Conservation (phyloP, 2,888 invertebrate species). For the Pachycephus smyrnensis region DNA sequence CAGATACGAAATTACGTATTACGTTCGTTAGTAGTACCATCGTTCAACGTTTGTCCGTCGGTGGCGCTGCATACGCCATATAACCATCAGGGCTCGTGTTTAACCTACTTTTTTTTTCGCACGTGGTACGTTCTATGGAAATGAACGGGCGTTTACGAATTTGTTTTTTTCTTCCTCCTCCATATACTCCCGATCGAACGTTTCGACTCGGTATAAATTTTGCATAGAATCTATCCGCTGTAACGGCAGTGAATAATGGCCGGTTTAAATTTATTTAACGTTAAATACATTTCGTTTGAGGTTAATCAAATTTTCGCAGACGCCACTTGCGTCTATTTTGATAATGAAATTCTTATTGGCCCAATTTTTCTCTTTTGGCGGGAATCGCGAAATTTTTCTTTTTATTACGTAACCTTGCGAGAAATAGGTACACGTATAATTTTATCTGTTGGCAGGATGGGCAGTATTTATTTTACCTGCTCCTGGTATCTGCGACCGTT, state of each 20-base stretch:
- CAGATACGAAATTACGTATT: neutral
- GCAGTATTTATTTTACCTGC: neutral
- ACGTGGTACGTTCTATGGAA: neutral
- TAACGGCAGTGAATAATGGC: neutral
- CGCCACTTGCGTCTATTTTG: neutral
- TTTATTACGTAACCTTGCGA: neutral
- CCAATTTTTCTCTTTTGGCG: neutral
- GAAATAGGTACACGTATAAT: neutral
- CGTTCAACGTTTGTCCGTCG: neutral
- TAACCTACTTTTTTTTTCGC: slow-evolving; percentile 1
- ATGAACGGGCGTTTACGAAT: neutral
- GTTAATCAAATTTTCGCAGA: neutral
- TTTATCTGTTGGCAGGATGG: neutral
- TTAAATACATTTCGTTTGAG: neutral
- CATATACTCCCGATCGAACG: neutral
- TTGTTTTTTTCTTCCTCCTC: neutral
- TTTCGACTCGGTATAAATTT: neutral
- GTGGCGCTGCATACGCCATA: neutral
- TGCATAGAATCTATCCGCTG: neutral
- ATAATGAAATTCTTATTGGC: neutral
- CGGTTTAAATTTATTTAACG: neutral
- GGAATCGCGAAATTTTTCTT: neutral
- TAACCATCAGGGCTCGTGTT: neutral
- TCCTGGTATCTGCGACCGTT: neutral
- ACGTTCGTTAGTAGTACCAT: neutral